Evolutionary conservation across 2,797 vertebrate species (phyloP).

Genomic region (Onychomys torridus): DNA sequence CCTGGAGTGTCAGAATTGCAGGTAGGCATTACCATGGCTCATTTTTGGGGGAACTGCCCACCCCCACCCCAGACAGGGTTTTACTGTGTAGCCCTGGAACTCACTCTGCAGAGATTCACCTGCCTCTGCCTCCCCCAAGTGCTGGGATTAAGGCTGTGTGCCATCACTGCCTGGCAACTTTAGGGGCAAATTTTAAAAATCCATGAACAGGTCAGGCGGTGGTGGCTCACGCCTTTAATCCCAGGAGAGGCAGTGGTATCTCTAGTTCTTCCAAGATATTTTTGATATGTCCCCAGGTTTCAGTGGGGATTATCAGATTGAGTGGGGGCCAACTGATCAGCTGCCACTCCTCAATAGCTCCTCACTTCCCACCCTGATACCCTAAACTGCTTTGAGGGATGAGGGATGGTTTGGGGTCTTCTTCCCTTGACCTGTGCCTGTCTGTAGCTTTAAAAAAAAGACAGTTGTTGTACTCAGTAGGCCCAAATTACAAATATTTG

Average conservation of each 20-base stretch:
- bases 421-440: neutral
- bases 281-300: too few species aligned
- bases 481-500: neutral
- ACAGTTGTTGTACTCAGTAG: neutral
- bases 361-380: neutral
- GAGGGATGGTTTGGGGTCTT: neutral
- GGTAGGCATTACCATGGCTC: neutral
- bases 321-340: neutral
- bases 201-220: neutral
- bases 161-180: neutral
- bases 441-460: neutral
- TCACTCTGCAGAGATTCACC: neutral
- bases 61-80: neutral
- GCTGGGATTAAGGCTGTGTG: neutral
- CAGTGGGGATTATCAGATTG: neutral
- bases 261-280: neutral
- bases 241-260: neutral
- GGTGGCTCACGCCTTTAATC: neutral
- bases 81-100: neutral
- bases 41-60: neutral
- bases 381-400: neutral
- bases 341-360: neutral
- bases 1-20: neutral
- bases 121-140: neutral
- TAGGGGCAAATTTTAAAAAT: neutral